Percentiles rank a stretch among this genome's conserved stretches.
These are phyloP conservation scores for Leuciscus idus DNA, from an alignment of 2,113 vertebrate species.

Conservation along the genomic window DNA sequence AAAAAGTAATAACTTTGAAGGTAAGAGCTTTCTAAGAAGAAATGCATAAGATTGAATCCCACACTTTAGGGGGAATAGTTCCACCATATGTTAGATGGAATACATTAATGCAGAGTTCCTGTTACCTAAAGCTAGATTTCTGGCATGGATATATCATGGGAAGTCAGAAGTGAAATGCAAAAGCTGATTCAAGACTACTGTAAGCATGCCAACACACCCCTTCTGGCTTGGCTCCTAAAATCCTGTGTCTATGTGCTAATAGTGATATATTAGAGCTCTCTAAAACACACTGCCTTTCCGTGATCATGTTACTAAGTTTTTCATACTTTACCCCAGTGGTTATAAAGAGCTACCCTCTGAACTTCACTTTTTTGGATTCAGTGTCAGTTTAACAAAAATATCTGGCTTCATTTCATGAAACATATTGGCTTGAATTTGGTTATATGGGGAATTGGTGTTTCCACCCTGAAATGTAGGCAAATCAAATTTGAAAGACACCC, in stretches of 20 bases:
- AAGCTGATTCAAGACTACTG: conserved; percentile 42
- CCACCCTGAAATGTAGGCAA: conserved; percentile 26
- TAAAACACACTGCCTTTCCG: conserved; percentile 31
- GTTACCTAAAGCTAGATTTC: conserved; percentile 44
- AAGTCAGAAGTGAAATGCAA: conserved; percentile 44
- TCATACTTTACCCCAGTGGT: conserved; percentile 32
- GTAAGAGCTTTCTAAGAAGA: neutral
- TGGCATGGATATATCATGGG: conserved; percentile 34
- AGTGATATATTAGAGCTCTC: conserved; percentile 54
- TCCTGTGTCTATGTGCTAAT: conserved; percentile 44
- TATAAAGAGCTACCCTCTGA: conserved; percentile 14
- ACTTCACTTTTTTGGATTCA: conserved; percentile 17
- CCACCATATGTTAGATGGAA: conserved; percentile 5
- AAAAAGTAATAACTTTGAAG: neutral
- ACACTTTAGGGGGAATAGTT: neutral
- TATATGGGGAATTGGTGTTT: conserved; percentile 27
- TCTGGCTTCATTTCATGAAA: conserved; percentile 37
- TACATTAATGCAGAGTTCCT: conserved; percentile 35
- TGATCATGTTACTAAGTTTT: conserved; percentile 35
- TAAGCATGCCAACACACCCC: conserved; percentile 39
- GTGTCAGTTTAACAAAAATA: conserved; percentile 29
- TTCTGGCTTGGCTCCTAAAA: conserved; percentile 22
- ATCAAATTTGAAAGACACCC: conserved; percentile 34
- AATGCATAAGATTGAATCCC: neutral
- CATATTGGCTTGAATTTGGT: conserved; percentile 13